These are phyloP conservation scores for Protaetia brevitarsis DNA, from an alignment of 1,140 invertebrate genomes.

Conservation along the genomic window DNA sequence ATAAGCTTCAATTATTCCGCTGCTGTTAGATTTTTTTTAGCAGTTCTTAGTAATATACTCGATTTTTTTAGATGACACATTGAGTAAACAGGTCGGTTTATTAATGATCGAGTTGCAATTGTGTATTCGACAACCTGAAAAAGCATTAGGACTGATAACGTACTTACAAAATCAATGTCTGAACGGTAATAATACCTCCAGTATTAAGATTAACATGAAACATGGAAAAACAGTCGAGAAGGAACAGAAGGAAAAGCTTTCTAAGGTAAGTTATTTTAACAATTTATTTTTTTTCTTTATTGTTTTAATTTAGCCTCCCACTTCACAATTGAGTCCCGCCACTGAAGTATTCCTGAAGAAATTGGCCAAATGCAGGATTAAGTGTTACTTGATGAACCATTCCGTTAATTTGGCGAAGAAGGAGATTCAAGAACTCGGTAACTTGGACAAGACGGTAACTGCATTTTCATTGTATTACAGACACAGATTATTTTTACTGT, in stretches of 20 bases:
- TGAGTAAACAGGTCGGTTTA: constrained; percentile 65
- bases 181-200: constrained; percentile 50
- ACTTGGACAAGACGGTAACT: constrained; percentile 25
- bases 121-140: constrained; percentile 60
- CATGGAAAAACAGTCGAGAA: constrained; percentile 51
- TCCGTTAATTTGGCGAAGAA: constrained; percentile 52
- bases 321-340: constrained; percentile 44
- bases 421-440: constrained; percentile 44
- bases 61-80: constrained; percentile 58
- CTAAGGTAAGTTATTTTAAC: constrained; percentile 21
- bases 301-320: constrained; percentile 30
- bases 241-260: constrained; percentile 37
- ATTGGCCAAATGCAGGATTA: constrained; percentile 57
- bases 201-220: constrained; percentile 37
- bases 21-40: not conserved
- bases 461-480: no score
- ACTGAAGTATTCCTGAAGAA: constrained; percentile 57
- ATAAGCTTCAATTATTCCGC: not conserved
- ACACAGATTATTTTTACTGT: not conserved
- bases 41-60: not conserved
- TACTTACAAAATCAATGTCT: constrained; percentile 66
- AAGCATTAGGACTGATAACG: constrained; percentile 62
- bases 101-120: constrained; percentile 72
- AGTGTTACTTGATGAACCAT: constrained; percentile 56
- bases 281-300: constrained; percentile 16